phyloP scores from a whole-genome alignment of 1,140 invertebrate species.

The Macrobrachium nipponense region DNA sequence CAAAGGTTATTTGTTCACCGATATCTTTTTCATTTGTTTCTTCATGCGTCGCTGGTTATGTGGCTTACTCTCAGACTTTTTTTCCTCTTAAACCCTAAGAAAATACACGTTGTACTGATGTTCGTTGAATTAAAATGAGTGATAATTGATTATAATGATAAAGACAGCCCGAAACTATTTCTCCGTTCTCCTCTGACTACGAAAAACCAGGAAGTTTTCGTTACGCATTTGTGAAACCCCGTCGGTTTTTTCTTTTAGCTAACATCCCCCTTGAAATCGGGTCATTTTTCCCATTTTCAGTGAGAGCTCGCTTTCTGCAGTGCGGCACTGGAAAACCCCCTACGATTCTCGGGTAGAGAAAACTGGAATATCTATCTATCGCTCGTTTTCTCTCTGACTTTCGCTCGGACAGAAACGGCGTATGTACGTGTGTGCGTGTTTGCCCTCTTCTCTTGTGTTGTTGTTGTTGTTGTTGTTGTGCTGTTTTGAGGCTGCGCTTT shows the following conservation, averaged over 20 bases:
- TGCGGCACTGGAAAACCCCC: constrained; percentile 27
- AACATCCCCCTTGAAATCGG: constrained; percentile 12
- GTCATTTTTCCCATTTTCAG: constrained; percentile 46
- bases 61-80: too few species aligned
- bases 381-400: constrained; percentile 9
- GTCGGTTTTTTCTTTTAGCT: constrained; percentile 11
- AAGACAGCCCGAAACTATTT: too few species aligned
- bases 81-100: too few species aligned
- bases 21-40: too few species aligned
- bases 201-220: too few species aligned
- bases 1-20: too few species aligned
- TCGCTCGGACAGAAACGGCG: not conserved
- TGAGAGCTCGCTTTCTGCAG: constrained; percentile 43
- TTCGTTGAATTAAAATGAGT: too few species aligned
- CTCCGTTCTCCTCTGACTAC: too few species aligned
- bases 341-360: not conserved
- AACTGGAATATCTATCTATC: not conserved
- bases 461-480: not conserved
- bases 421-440: constrained; percentile 4
- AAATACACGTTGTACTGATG: too few species aligned
- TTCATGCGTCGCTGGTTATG: too few species aligned
- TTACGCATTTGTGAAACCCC: too few species aligned
- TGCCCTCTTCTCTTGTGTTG: not conserved
- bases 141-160: too few species aligned
- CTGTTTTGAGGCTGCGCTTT: not conserved